Evolutionary conservation across 2,888 invertebrate species (phyloP).

Genomic region (Automeris io): DNA sequence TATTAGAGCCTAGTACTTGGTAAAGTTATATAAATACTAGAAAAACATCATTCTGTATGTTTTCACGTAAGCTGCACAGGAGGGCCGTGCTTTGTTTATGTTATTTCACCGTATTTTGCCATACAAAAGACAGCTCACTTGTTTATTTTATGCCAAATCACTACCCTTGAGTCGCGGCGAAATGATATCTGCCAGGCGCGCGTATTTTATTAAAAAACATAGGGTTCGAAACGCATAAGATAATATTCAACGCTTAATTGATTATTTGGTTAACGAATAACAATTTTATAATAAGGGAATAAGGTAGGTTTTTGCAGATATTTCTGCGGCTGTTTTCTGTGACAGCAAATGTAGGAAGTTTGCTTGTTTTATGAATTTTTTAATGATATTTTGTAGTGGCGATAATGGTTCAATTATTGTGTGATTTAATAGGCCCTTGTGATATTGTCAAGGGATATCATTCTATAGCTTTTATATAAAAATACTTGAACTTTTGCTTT

Average conservation of each 20-base stretch:
- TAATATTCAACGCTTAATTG: not conserved
- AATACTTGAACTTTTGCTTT: no score
- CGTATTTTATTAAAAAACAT: constrained; percentile 70
- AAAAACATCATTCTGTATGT: constrained; percentile 41
- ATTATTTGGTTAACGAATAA: not conserved
- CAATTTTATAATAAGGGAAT: not conserved
- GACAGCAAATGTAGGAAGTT: not conserved
- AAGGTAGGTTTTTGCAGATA: not conserved
- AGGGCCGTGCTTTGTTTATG: constrained; percentile 61
- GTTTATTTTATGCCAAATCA: constrained; percentile 74
- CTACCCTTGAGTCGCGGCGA: constrained; percentile 42
- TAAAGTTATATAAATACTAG: no score
- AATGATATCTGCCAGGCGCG: constrained; percentile 62
- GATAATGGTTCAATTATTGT: constrained; percentile 1
- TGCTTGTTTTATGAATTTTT: not conserved
- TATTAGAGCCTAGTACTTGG: no score
- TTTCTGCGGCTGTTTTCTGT: no score
- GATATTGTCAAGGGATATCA: no score
- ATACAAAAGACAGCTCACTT: constrained; percentile 58
- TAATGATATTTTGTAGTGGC: not conserved
- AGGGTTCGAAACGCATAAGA: constrained; percentile 32
- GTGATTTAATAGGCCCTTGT: no score
- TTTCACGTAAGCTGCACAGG: constrained; percentile 39
- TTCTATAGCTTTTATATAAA: no score
- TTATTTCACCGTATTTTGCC: constrained; percentile 67